phyloP scores from a whole-genome alignment of 2,797 vertebrate genomes.

The Catostomus latipinnis region DNA sequence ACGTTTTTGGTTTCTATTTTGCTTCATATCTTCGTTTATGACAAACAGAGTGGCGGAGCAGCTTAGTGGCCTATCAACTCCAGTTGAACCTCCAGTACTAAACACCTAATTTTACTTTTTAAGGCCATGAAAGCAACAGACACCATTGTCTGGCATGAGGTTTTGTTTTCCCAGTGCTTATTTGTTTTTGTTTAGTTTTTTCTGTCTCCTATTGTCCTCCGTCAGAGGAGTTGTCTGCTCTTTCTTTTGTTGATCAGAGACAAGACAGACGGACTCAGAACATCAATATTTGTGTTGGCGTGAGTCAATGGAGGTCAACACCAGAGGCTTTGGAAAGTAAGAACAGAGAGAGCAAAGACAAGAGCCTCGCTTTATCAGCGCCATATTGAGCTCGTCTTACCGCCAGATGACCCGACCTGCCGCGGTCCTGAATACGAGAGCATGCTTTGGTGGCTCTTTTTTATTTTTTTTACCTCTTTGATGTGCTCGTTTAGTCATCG shows the following conservation, averaged over 20 bases:
- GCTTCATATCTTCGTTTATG: background rate
- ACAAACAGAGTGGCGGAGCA: background rate
- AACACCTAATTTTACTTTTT: slow-evolving; percentile 1
- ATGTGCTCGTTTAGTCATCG: slow-evolving; percentile 34
- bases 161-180: slow-evolving; percentile 23
- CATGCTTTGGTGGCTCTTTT: background rate
- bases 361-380: background rate
- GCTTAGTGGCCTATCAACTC: background rate
- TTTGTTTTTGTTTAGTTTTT: slow-evolving; percentile 16
- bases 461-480: slow-evolving; percentile 24
- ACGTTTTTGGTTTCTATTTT: slow-evolving; percentile 4
- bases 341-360: slow-evolving; percentile 22
- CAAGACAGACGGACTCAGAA: slow-evolving; percentile 32
- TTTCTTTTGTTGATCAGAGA: slow-evolving; percentile 31
- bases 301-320: slow-evolving; percentile 32
- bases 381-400: slow-evolving; percentile 10
- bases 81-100: background rate
- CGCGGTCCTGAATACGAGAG: background rate
- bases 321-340: slow-evolving; percentile 35
- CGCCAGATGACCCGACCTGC: slow-evolving; percentile 8
- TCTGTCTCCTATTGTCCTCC: slow-evolving; percentile 22
- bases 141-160: slow-evolving; percentile 2
- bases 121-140: background rate
- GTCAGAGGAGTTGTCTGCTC: slow-evolving; percentile 17
- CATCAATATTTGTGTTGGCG: slow-evolving; percentile 53